Percentiles rank a stretch among this genome's conserved stretches.
Conservation (phyloP, 2,888 invertebrate species). For the Spatulosminthurus flaviceps region DNA sequence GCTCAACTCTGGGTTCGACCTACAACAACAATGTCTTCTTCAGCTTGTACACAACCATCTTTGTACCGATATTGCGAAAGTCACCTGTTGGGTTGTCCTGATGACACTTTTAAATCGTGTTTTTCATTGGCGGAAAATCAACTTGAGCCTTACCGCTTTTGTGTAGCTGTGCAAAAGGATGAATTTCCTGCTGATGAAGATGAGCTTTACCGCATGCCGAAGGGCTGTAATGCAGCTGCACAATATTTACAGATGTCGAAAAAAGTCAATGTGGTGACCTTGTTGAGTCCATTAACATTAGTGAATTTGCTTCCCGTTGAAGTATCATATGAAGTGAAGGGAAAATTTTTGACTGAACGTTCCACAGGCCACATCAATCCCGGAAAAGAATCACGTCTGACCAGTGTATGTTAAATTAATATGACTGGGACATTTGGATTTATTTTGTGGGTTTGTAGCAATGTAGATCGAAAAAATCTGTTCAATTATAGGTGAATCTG, state of each 20-base stretch:
- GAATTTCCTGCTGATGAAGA: slow-evolving; percentile 76
- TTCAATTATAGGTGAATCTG: slow-evolving; percentile 73
- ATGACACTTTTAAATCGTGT: slow-evolving; percentile 58
- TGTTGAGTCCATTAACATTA: slow-evolving; percentile 84
- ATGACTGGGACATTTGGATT: too few relatives aligned
- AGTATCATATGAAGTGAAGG: slow-evolving; percentile 71
- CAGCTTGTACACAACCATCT: slow-evolving; percentile 26
- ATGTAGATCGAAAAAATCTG: not conserved
- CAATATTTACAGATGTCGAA: slow-evolving; percentile 66
- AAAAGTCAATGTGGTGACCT: slow-evolving; percentile 86
- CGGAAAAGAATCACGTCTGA: slow-evolving; percentile 67
- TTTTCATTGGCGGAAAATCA: slow-evolving; percentile 52
- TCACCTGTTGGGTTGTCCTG: slow-evolving; percentile 53
- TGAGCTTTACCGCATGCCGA: slow-evolving; percentile 50
- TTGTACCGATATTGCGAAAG: slow-evolving; percentile 57
- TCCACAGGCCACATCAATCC: slow-evolving; percentile 66
- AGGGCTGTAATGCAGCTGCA: slow-evolving; percentile 51
- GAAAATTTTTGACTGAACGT: slow-evolving; percentile 64
- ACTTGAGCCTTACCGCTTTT: slow-evolving; percentile 72
- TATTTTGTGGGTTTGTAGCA: too few relatives aligned
- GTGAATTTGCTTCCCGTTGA: slow-evolving; percentile 90
- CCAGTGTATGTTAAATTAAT: slow-evolving; percentile 65
- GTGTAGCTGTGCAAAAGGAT: slow-evolving; percentile 81
- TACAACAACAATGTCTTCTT: slow-evolving; percentile 63
- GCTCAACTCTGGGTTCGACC: slow-evolving; percentile 81